Base-by-base conservation (phyloP, 2,797 vertebrate species). In the Chloroceryle inda region DNA sequence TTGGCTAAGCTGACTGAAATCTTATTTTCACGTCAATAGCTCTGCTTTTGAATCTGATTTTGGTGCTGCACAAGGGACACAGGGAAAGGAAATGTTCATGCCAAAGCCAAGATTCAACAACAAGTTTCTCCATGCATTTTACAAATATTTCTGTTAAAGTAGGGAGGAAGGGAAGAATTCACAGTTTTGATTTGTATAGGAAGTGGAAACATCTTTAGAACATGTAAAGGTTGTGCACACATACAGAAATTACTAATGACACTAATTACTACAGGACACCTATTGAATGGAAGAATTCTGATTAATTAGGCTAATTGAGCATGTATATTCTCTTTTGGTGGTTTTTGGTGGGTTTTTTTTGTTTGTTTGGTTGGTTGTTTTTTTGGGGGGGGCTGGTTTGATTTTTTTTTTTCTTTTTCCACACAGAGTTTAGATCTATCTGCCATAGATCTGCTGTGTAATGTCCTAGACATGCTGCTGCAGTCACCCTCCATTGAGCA, bases 181-280 rank as follows among this genome's bases (percentile, higher is more conserved):
- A 37, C 26, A 42, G 17, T 26, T 62, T 38, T 45, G 35, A 21
- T 35, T 61, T 49, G 5, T 40, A 19, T 2, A 44, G 23, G 17
- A 71, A 47, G 13, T 3, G 66, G 31, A 73, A 79, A 55, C 5
- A 6, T 50, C 13, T 49, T 61, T 37, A 61, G 49, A 7, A 52
- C 22, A 17, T 3, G 2, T 16, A 49, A 47, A 67, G 27, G 6
- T 13, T 47, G 3, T 5, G 2, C 14, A 29, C 5, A 59, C 22
- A 9, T 0, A 12, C 2, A 67, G 19, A 49, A 86, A 35, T 44
- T 31, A 19, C 55, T 45, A 33, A 33, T 0, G 0, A 19, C 5
- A 47, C 6, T 5, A 11, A 35, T 35, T 35, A 35, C 35, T 37
- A 35, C 82, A 61, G 17, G 19, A 53, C 27, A 27, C 9, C 19